These are phyloP conservation scores for Caenorhabditis sp. DNA, from an alignment of 2,888 invertebrate species.

Conservation along the genomic window DNA sequence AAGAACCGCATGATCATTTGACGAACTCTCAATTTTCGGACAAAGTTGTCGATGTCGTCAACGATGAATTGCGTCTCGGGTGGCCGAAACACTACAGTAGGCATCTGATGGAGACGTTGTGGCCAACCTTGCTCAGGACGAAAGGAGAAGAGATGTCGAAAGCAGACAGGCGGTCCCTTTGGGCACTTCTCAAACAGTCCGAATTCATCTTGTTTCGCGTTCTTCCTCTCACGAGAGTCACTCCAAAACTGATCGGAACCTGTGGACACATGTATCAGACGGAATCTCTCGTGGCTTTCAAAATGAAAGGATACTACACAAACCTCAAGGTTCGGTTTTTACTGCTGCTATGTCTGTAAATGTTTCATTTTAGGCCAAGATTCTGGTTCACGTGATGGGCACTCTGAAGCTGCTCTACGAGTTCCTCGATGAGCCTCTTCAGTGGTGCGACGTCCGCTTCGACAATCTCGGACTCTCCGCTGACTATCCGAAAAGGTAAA, in stretches of 20 bases:
- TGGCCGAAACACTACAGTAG: slow-evolving; percentile 74
- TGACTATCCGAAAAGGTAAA: slow-evolving; percentile 76
- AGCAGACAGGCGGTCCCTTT: slow-evolving; percentile 74
- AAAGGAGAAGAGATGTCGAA: slow-evolving; percentile 63
- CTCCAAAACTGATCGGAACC: slow-evolving; percentile 79
- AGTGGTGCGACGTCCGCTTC: slow-evolving; percentile 81
- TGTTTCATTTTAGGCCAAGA: slow-evolving; percentile 71
- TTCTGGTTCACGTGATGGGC: slow-evolving; percentile 79
- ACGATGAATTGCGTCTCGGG: slow-evolving; percentile 72
- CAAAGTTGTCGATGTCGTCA: slow-evolving; percentile 74
- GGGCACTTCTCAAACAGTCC: slow-evolving; percentile 78
- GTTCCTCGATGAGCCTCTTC: slow-evolving; percentile 80
- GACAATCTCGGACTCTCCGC: slow-evolving; percentile 78
- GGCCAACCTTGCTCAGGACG: slow-evolving; percentile 69
- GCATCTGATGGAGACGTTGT: slow-evolving; percentile 75
- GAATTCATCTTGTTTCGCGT: slow-evolving; percentile 76
- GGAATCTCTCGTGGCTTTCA: slow-evolving; percentile 79
- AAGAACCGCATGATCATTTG: slow-evolving; percentile 58
- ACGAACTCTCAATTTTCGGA: slow-evolving; percentile 71
- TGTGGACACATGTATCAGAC: slow-evolving; percentile 81
- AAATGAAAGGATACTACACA: slow-evolving; percentile 79
- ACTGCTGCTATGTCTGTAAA: too few relatives aligned
- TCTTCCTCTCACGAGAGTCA: slow-evolving; percentile 75
- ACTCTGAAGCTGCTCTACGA: slow-evolving; percentile 79
- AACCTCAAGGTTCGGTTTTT: slow-evolving; percentile 78